Conservation (phyloP, 2,888 invertebrate species). For the Chalcosyrphus nemorum region DNA sequence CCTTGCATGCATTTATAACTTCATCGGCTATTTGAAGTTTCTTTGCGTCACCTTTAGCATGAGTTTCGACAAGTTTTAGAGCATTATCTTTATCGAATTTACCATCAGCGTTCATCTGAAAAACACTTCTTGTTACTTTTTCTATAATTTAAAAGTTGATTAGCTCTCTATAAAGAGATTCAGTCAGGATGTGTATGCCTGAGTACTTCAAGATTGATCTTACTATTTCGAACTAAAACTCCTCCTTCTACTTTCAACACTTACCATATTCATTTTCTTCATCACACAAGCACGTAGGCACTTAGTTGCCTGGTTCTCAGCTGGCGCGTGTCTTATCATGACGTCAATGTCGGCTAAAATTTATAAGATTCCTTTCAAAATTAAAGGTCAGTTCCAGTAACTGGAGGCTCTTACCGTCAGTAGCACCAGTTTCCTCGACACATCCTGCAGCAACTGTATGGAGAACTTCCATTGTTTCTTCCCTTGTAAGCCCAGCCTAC, state of each 20-base stretch:
- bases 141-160: background rate
- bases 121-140: background rate
- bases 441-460: background rate
- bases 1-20: slow-evolving; percentile 75
- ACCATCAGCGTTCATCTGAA: slow-evolving; percentile 78
- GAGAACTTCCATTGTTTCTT: background rate
- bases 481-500: slow-evolving; percentile 1
- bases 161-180: too few relatives aligned
- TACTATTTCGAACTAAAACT: too few relatives aligned
- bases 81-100: slow-evolving; percentile 77
- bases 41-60: slow-evolving; percentile 75
- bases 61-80: slow-evolving; percentile 74
- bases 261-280: slow-evolving; percentile 79
- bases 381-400: background rate
- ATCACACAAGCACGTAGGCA: slow-evolving; percentile 80
- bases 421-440: background rate
- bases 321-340: slow-evolving; percentile 76
- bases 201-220: too few relatives aligned
- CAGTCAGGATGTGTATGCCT: too few relatives aligned
- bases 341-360: slow-evolving; percentile 78
- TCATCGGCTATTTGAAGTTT: slow-evolving; percentile 74
- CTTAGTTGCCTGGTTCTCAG: slow-evolving; percentile 77
- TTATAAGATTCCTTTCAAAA: background rate
- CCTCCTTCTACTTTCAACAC: too few relatives aligned
- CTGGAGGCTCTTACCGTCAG: slow-evolving; percentile 3